Evolutionary conservation across 2,797 vertebrate genomes (phyloP), one percentile per base, ranked within the genome.

Genomic region (Tiaroga cobitis): DNA sequence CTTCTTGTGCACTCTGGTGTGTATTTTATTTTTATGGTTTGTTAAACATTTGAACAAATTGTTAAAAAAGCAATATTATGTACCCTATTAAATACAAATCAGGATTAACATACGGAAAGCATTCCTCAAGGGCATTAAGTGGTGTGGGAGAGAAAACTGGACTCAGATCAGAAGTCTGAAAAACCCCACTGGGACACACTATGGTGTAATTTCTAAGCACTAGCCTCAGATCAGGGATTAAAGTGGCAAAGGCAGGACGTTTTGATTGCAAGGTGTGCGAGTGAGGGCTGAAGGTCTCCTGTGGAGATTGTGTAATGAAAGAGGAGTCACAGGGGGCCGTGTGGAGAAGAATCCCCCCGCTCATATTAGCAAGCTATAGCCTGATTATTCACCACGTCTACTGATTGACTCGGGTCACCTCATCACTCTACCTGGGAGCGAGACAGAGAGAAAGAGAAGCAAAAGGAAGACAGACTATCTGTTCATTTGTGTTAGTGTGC

Each of bases 351-450:
- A 80, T 29, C 76, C 81, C 81, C 67, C 29, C 6, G 41, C 68
- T 80, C 34, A 68, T 75, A 88, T 88, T 88, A 84, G 83, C 34
- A 81, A 73, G 67, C 78, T 88, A 86, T 80, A 75, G 76, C 65
- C 41, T 41, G 80, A 83, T 85, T 82, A 86, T 80, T 84, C 85
- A 82, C 78, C 74, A 80, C 51, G 10, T 85, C 77, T 82, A 34
- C 78, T 69, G 83, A 81, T 41, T 76, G 83, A 87, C 78, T 70
- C 41, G 34, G 51, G 73, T 81, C 80, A 86, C 54, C 74, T 83
- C 81, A 29, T 86, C 74, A 11, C 56, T 61, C 43, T 69, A 37
- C 29, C 51, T 63, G 18, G 1, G 11, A 34, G 26, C 41, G 39
- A 46, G 34, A 74, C 21, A n/a, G 7, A 82, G 61, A 67, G 46